phyloP scores from a whole-genome alignment of 1,140 invertebrate species.

The Orussus abietinus region DNA sequence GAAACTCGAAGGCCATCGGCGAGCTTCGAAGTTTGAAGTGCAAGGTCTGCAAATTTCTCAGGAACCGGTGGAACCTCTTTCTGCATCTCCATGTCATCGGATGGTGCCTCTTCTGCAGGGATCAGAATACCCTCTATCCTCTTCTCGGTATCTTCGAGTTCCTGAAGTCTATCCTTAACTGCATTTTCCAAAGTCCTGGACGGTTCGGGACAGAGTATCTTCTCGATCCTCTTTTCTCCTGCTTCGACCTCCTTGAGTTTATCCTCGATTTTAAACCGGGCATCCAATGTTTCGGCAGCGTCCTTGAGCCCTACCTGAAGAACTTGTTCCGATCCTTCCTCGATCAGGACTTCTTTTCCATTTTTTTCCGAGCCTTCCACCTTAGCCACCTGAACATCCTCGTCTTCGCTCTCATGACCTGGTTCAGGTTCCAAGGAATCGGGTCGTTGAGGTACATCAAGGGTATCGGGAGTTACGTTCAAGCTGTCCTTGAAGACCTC shows the following conservation, averaged over 20 bases:
- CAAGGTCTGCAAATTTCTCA: too few species aligned
- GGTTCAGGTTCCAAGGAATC: slow-evolving; percentile 27
- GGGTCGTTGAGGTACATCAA: slow-evolving; percentile 15
- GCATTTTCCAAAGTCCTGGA: neutral
- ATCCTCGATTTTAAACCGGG: slow-evolving; percentile 11
- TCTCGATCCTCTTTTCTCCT: slow-evolving; percentile 30
- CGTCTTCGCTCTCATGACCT: slow-evolving; percentile 1
- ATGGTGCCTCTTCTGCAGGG: neutral
- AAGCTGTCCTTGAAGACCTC: slow-evolving; percentile 34
- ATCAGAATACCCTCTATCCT: slow-evolving; percentile 18
- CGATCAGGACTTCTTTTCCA: too few species aligned
- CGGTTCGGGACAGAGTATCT: slow-evolving; percentile 17
- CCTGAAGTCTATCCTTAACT: slow-evolving; percentile 6
- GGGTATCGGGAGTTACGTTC: slow-evolving; percentile 31
- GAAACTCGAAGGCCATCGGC: too few species aligned
- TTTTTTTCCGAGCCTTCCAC: slow-evolving; percentile 2
- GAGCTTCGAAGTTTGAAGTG: too few species aligned
- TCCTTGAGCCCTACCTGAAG: too few species aligned
- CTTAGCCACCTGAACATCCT: neutral
- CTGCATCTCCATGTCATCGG: slow-evolving; percentile 11
- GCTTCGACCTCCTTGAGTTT: slow-evolving; percentile 36
- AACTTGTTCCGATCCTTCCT: neutral
- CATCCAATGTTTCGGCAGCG: slow-evolving; percentile 11
- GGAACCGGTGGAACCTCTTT: too few species aligned
- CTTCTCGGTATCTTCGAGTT: slow-evolving; percentile 17